Percentiles rank a stretch among this genome's conserved stretches.
phyloP scores from a whole-genome alignment of 2,113 vertebrate species.

The Nibea coibor region DNA sequence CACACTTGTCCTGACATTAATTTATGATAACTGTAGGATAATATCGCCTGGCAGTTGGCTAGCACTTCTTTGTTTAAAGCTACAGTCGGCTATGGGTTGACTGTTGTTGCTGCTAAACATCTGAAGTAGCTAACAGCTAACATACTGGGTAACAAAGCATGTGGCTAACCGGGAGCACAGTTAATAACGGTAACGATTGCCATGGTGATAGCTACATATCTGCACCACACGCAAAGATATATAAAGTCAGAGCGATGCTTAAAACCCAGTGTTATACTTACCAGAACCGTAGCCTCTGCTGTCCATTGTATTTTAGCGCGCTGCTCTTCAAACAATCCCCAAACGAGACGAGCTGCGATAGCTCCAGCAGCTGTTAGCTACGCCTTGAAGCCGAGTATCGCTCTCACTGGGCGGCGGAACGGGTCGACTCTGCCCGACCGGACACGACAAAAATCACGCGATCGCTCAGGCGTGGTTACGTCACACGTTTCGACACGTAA shows the following conservation, averaged over 20 bases:
- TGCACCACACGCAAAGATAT: too few relatives aligned
- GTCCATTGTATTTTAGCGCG: constrained; percentile 68
- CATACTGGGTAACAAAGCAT: neutral
- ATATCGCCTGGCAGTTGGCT: rapidly evolving
- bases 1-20: too few relatives aligned
- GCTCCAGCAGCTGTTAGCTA: neutral
- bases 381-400: neutral
- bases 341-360: neutral
- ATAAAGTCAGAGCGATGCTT: rapidly evolving
- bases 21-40: too few relatives aligned
- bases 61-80: neutral
- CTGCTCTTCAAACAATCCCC: neutral
- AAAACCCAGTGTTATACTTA: neutral
- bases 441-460: constrained; percentile 9
- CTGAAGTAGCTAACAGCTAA: constrained; percentile 9
- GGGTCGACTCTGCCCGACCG: neutral
- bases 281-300: constrained; percentile 80
- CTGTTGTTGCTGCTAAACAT: neutral
- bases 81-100: neutral
- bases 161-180: neutral
- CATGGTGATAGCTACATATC: neutral
- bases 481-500: neutral
- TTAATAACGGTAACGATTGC: too few relatives aligned
- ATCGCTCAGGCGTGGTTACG: neutral
- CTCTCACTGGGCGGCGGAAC: neutral